Evolutionary conservation across 2,888 invertebrate genomes (phyloP).

Genomic region (Catocala fraxini): DNA sequence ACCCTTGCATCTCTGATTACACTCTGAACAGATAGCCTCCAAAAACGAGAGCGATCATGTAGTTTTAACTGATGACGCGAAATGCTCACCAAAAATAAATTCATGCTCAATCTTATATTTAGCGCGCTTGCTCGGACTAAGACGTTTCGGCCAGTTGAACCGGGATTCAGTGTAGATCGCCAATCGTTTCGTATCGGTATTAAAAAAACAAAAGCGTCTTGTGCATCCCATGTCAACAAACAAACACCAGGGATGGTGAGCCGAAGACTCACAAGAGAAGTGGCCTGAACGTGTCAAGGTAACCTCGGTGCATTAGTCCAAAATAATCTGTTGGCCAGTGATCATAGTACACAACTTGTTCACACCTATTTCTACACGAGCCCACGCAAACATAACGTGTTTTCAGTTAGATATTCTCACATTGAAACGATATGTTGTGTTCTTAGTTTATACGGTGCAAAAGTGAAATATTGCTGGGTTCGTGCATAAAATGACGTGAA

Average conservation of each 20-base stretch:
- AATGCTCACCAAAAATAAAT: slow-evolving; percentile 85
- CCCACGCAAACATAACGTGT: slow-evolving; percentile 85
- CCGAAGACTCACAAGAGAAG: slow-evolving; percentile 59
- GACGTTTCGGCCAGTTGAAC: slow-evolving; percentile 81
- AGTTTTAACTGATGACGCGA: slow-evolving; percentile 80
- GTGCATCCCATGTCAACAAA: slow-evolving; percentile 65
- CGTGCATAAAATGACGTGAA: slow-evolving; percentile 58
- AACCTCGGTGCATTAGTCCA: slow-evolving; percentile 75
- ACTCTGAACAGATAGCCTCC: slow-evolving; percentile 46
- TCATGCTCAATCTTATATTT: slow-evolving; percentile 86
- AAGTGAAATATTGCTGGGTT: slow-evolving; percentile 75
- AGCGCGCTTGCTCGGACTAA: slow-evolving; percentile 81
- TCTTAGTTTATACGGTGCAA: slow-evolving; percentile 80
- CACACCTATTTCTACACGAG: slow-evolving; percentile 86
- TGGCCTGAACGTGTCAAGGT: slow-evolving; percentile 77
- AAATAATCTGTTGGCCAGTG: slow-evolving; percentile 77
- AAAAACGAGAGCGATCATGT: slow-evolving; percentile 49
- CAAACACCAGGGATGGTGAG: slow-evolving; percentile 66
- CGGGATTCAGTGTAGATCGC: slow-evolving; percentile 82
- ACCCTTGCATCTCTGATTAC: slow-evolving; percentile 42
- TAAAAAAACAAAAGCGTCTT: slow-evolving; percentile 57
- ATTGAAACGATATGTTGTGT: slow-evolving; percentile 86
- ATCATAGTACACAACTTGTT: slow-evolving; percentile 83
- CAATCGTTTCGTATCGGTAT: slow-evolving; percentile 70
- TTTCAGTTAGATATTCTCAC: slow-evolving; percentile 82